Evolutionary conservation across 1,140 invertebrate genomes (phyloP).

Genomic region (Globodera rostochiensis): DNA sequence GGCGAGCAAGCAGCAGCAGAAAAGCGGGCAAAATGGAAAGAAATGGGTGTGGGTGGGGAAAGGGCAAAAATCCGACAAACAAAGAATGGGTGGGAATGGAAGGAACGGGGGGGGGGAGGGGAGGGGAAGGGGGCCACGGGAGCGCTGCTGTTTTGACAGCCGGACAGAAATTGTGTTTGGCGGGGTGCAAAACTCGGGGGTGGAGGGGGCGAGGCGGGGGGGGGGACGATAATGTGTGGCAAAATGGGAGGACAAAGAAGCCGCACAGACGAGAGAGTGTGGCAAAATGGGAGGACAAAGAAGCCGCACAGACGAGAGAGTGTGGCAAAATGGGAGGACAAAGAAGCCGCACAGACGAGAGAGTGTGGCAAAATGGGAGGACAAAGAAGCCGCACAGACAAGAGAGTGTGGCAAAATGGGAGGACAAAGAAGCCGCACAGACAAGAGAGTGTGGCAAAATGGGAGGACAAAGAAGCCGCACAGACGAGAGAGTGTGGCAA

Average conservation of each 20-base stretch:
- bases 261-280: neutral
- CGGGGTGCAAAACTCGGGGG: neutral
- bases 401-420: neutral
- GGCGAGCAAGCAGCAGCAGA: neutral
- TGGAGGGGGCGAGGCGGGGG: neutral
- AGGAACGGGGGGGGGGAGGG: neutral
- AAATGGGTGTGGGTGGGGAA: neutral
- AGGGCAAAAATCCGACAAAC: slow-evolving; percentile 2
- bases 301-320: neutral
- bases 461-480: neutral
- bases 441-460: neutral
- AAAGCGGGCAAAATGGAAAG: neutral
- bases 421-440: neutral
- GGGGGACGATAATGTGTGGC: neutral
- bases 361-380: neutral
- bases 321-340: neutral
- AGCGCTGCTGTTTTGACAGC: neutral
- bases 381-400: neutral
- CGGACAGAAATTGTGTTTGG: neutral
- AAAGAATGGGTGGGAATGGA: neutral
- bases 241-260: neutral
- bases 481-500: neutral
- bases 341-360: neutral
- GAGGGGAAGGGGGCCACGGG: too few relatives aligned
- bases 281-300: neutral